Evolutionary conservation across 2,888 invertebrate species (phyloP), one percentile per base, ranked within the genome.

Genomic region (Ephialtes manifestator): DNA sequence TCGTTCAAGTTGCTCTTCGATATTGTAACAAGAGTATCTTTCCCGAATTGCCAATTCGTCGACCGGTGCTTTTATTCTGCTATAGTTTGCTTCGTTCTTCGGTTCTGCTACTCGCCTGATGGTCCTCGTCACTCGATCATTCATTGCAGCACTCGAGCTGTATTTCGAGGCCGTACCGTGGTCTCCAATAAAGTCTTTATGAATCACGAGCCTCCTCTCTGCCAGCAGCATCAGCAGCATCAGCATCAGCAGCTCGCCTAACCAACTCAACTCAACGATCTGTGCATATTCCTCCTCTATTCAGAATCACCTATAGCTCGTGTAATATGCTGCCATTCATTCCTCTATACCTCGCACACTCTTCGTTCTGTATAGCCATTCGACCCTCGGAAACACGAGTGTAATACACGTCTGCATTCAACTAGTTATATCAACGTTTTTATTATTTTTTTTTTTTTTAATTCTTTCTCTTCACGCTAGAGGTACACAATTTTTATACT

Each of bases 161-260:
- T 39, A 75, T 75, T 80, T 71, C 75, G 83, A 83, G 83, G 80
- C 48, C 83, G 84, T 55, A 82, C 83, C 86, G 88, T 74, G 83
- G 83, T 89, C 87, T 89, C 87, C 79, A 86, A 89, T 87, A 86
- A 80, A 88, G 77, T 87, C 86, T 88, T 84, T 58, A 81, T 87
- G 87, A 86, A 84, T 89, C 88, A 85, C 86, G 79, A 79, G 82
- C 70, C 78, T 78, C 72, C 51, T 71, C 84, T 67, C 39, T 72
- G 83, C 74, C 71, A 67, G 39, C 60, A 76, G 74, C n/a, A n/a
- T n/a, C n/a, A n/a, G n/a, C n/a, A n/a, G n/a, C n/a, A n/a, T n/a
- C 43, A 60, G 53, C 58, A 13, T 11, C 55, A 55, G 55, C 51
- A 18, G 20, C 46, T 65, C 65, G 51, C 13, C 18, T 35, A 39